These are phyloP conservation scores for Pampus argenteus DNA, from an alignment of 2,797 vertebrate species.

Conservation along the genomic window DNA sequence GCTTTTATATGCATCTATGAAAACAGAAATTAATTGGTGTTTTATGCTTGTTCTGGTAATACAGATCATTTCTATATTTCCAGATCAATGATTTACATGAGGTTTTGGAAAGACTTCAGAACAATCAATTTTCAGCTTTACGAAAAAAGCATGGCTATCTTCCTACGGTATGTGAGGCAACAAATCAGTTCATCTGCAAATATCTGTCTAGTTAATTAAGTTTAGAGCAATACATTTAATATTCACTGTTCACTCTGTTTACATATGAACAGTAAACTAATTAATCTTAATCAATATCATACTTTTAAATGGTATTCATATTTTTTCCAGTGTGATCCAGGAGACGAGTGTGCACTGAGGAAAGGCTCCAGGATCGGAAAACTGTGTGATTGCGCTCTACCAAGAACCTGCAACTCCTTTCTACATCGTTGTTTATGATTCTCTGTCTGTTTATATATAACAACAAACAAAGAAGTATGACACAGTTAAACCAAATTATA, in stretches of 20 bases:
- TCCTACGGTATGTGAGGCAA: conserved; percentile 65
- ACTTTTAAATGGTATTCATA: not conserved
- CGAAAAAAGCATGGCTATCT: conserved; percentile 74
- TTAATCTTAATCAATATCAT: not conserved
- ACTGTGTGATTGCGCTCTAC: conserved; percentile 83
- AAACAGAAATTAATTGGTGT: not conserved
- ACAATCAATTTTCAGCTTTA: conserved; percentile 63
- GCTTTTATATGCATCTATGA: not conserved
- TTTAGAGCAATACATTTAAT: not conserved
- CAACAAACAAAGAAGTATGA: not conserved
- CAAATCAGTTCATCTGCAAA: conserved; percentile 6
- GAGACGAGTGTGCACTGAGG: conserved; percentile 83
- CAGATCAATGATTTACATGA: conserved; percentile 77
- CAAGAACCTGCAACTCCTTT: conserved; percentile 83
- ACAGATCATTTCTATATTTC: conserved; percentile 1
- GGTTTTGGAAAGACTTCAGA: conserved; percentile 78
- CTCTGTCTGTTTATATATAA: not conserved
- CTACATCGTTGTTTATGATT: conserved; percentile 85
- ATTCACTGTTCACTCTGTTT: not conserved
- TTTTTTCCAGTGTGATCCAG: conserved; percentile 77
- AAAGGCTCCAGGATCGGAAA: conserved; percentile 85
- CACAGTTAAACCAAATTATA: not conserved
- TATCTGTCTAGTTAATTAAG: not conserved
- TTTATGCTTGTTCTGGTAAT: not conserved
- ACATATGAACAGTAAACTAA: not conserved